Evolutionary conservation across 1,140 invertebrate species (phyloP), one percentile per base, ranked within the genome.

Genomic region (Euwallacea similis): DNA sequence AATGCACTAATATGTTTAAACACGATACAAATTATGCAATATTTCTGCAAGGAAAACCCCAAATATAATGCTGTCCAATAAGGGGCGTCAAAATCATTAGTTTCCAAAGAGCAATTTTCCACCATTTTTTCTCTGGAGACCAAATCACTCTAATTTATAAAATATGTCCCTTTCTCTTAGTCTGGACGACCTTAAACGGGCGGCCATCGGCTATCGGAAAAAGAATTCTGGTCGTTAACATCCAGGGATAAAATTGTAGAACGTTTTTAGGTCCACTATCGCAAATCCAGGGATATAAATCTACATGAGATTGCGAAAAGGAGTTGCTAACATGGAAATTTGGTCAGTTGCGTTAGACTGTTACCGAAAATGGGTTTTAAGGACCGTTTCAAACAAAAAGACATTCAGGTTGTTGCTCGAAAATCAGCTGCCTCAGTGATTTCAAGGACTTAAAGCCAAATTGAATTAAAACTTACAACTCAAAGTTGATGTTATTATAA

Each of bases 301-400:
- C 59, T 61, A 41, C 21, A 61, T 61, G 16, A 15, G 15, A 61
- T 42, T 15, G 59, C 9, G 59, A 61, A 61, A 61, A 61, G 59
- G 59, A 43, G 33, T 61, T 42, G 59, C 54, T n/a, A 41, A 61
- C 33, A 61, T 42, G 59, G 16, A 56, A 56, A 56, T 56, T 56
- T 61, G 59, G 59, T 33, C 59, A 61, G 42, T 61, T 61, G 8
- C 46, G 46, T 13, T 13, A 33, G 21, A 33, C 4, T 33, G 21
- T 33, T 33, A 33, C 21, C 21, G 21, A 33, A 33, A 33, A 33
- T 33, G 21, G 21, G 21, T 33, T 33, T 33, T 33, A 33, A 33
- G 21, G 21, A 33, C 21, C 21, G n/a, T 33, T 33, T 33, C 21
- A 2, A 33, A 4, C 21, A 33, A 33, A 33, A 33, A 33, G 21